Conservation (phyloP, 2,113 vertebrate genomes). For the Megalops atlanticus region DNA sequence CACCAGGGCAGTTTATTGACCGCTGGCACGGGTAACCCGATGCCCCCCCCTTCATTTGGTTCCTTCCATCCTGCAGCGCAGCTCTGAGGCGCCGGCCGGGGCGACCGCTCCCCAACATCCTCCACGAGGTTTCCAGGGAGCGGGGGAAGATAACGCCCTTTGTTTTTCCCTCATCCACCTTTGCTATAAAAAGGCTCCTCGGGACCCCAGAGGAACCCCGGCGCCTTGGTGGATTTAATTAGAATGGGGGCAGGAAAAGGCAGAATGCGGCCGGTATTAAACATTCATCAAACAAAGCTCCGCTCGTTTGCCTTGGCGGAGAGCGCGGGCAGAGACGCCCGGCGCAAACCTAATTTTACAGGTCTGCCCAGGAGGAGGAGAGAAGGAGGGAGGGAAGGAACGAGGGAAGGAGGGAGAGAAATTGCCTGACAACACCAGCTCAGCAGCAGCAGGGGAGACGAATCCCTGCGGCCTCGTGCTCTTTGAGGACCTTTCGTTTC, state of each 20-base stretch:
- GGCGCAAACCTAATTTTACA: background rate
- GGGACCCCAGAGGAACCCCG: background rate
- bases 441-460: background rate
- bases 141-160: background rate
- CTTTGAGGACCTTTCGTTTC: background rate
- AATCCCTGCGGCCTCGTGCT: background rate
- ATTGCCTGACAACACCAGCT: no score
- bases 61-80: background rate
- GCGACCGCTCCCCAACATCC: background rate
- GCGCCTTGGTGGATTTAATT: constrained; percentile 4
- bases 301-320: background rate
- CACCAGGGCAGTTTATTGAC: no score
- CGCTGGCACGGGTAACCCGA: background rate
- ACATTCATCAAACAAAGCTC: background rate
- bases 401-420: background rate
- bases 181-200: background rate
- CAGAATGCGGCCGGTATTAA: no score
- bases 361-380: background rate
- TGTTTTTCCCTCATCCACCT: background rate
- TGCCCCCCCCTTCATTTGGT: no score
- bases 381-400: background rate
- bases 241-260: background rate
- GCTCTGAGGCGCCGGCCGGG: background rate
- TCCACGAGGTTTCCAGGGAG: background rate
- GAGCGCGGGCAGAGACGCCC: background rate